Evolutionary conservation across 2,113 vertebrate species (phyloP).

Genomic region (Reinhardtius hippoglossoides): DNA sequence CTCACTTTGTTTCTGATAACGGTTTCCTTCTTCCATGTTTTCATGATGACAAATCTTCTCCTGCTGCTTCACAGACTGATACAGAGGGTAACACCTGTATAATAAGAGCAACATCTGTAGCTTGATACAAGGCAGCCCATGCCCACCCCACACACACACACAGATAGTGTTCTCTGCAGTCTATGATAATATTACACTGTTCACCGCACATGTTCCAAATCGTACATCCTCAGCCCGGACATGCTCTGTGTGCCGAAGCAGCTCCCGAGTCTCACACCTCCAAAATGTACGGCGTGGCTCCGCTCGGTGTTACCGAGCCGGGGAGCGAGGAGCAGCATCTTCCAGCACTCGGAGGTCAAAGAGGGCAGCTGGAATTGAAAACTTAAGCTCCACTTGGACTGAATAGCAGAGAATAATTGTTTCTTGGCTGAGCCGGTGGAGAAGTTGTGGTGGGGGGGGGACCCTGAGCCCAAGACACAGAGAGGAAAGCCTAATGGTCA

Average conservation of each 20-base stretch:
- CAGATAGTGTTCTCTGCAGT: neutral
- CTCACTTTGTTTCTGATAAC: conserved; percentile 38
- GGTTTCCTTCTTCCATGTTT: neutral
- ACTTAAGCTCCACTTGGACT: conserved; percentile 35
- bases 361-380: conserved; percentile 38
- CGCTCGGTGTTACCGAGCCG: neutral
- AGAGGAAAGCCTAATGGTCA: conserved; percentile 27
- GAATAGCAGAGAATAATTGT: conserved; percentile 33
- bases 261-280: conserved; percentile 2
- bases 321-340: conserved; percentile 3
- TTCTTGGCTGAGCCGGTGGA: conserved; percentile 6
- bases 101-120: neutral
- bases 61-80: neutral
- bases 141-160: neutral
- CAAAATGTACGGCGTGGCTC: neutral
- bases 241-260: neutral
- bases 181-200: neutral
- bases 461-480: neutral
- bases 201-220: neutral
- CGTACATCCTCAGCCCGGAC: neutral
- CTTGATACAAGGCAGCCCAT: neutral
- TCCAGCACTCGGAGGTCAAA: conserved; percentile 12
- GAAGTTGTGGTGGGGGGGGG: neutral
- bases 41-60: neutral
- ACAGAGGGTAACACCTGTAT: neutral